Conservation (phyloP, 2,113 vertebrate genomes). For the Pterocles burchelli region DNA sequence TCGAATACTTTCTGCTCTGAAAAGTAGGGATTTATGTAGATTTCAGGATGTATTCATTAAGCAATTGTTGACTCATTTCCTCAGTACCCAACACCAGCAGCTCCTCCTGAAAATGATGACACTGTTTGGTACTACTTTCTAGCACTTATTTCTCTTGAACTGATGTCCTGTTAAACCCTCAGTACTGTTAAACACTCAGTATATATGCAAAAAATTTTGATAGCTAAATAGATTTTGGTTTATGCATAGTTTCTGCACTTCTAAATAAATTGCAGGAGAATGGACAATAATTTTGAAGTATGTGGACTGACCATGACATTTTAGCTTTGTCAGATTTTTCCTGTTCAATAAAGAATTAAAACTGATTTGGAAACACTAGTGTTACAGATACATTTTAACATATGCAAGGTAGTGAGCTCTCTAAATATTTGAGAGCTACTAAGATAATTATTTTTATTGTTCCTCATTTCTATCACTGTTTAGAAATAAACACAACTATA, state of each 20-base stretch:
- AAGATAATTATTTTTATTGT: not conserved
- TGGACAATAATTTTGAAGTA: not conserved
- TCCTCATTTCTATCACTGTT: not conserved
- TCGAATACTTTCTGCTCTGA: not conserved
- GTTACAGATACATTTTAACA: not conserved
- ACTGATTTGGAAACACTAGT: not conserved
- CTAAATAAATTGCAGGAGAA: not conserved
- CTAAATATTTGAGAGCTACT: not conserved
- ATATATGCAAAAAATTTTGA: not conserved
- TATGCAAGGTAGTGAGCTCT: not conserved
- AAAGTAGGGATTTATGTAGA: not conserved
- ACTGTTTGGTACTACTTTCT: not conserved
- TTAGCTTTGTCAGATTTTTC: not conserved
- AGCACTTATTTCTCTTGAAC: not conserved
- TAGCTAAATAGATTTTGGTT: not conserved
- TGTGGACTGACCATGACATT: not conserved
- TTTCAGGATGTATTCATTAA: not conserved
- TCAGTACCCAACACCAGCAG: not conserved
- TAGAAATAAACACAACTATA: not conserved
- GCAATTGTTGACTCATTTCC: not conserved
- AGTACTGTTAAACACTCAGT: not conserved
- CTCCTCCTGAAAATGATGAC: not conserved
- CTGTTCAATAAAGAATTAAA: not conserved
- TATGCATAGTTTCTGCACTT: not conserved
- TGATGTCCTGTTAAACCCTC: not conserved